Percentiles rank a stretch among this genome's conserved stretches.
Evolutionary conservation across 2,113 vertebrate genomes (phyloP).

Genomic region (Mionectes macconnelli): DNA sequence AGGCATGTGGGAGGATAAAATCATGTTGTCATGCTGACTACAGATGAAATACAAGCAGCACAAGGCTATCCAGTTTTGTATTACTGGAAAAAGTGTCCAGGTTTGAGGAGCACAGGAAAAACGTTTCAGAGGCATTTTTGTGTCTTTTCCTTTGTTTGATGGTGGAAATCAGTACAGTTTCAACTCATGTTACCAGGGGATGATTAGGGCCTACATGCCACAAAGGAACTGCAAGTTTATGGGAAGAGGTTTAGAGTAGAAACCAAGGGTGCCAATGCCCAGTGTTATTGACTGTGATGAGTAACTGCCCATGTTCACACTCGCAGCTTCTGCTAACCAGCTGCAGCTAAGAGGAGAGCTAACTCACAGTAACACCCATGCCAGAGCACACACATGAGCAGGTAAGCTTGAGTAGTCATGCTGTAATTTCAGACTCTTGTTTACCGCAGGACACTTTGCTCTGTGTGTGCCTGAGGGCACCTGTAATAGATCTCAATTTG

Average conservation of each 20-base stretch:
- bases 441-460: background rate
- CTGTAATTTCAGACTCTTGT: background rate
- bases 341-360: fast-evolving
- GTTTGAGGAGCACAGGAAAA: background rate
- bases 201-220: background rate
- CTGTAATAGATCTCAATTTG: background rate
- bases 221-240: background rate
- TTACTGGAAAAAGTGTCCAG: background rate
- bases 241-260: background rate
- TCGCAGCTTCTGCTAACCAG: fast-evolving
- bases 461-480: background rate
- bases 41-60: background rate
- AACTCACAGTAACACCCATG: fast-evolving
- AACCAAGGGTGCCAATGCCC: background rate
- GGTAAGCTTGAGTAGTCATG: background rate
- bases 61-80: background rate
- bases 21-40: background rate
- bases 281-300: fast-evolving
- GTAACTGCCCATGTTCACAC: fast-evolving
- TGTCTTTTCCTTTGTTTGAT: background rate
- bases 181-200: fast-evolving
- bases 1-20: background rate
- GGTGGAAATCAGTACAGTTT: background rate
- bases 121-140: background rate
- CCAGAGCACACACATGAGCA: fast-evolving